Percentiles rank a stretch among this genome's conserved stretches.
Conservation (phyloP, 2,797 vertebrate species). For the Aeoliscus strigatus region DNA sequence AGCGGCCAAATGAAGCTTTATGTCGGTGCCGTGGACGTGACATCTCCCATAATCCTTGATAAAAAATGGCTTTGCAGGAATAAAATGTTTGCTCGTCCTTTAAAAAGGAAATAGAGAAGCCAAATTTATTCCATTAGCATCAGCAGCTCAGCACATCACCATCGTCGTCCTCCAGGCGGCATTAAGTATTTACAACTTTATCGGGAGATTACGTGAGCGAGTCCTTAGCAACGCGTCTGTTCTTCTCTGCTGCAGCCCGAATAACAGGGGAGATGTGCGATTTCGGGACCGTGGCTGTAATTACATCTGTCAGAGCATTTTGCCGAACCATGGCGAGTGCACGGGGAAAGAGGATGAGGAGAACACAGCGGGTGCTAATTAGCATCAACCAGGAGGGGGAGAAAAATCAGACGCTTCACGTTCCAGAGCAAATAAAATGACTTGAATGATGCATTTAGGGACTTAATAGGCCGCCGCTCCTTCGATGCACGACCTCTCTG, state of each 20-base stretch:
- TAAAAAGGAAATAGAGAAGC: conserved; percentile 53
- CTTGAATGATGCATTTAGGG: too few relatives aligned
- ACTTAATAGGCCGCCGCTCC: too few relatives aligned
- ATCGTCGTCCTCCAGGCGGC: conserved; percentile 38
- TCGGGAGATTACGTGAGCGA: conserved; percentile 38
- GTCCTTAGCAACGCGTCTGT: conserved; percentile 16
- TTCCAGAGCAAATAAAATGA: too few relatives aligned
- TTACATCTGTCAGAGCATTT: conserved; percentile 54
- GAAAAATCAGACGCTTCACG: too few relatives aligned
- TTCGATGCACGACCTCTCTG: too few relatives aligned
- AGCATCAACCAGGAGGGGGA: conserved; percentile 34
- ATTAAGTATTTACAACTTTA: conserved; percentile 51
- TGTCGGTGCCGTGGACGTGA: too few relatives aligned
- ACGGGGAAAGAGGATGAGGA: conserved; percentile 37
- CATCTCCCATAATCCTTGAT: too few relatives aligned
- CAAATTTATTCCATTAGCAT: conserved; percentile 41
- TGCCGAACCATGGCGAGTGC: conserved; percentile 52
- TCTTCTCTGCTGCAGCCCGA: conserved; percentile 49
- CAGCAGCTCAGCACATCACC: conserved; percentile 24
- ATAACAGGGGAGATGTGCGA: conserved; percentile 57
- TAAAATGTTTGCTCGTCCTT: conserved; percentile 30
- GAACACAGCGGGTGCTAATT: conserved; percentile 48
- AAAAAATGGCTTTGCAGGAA: too few relatives aligned
- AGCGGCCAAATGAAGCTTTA: too few relatives aligned
- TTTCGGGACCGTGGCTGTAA: conserved; percentile 63